Evolutionary conservation across 2,888 invertebrate genomes (phyloP).

Genomic region (Girardia tigrina): DNA sequence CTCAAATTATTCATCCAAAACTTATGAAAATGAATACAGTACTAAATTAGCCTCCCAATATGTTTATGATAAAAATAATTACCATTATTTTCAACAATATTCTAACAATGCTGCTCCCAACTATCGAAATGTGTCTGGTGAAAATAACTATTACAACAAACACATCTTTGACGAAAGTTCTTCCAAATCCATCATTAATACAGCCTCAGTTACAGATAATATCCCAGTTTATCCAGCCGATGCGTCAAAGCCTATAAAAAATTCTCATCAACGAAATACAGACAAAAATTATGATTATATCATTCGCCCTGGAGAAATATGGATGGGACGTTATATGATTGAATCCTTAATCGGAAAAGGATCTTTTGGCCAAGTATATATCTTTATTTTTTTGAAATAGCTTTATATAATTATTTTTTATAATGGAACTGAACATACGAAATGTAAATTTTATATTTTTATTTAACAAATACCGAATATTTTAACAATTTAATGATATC

Average conservation of each 20-base stretch:
- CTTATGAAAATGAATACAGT: slow-evolving; percentile 13
- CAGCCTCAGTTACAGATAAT: not conserved
- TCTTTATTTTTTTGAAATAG: not conserved
- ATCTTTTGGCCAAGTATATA: slow-evolving; percentile 60
- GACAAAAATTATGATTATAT: slow-evolving; percentile 33
- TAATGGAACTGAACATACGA: no score
- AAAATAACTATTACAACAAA: slow-evolving; percentile 25
- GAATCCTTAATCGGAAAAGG: slow-evolving; percentile 92
- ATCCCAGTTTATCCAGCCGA: not conserved
- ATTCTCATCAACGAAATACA: slow-evolving; percentile 24
- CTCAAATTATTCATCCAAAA: slow-evolving; percentile 15
- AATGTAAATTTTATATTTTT: no score
- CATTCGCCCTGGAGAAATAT: slow-evolving; percentile 73
- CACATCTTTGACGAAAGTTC: not conserved
- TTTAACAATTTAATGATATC: no score
- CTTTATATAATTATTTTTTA: not conserved
- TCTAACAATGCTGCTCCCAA: not conserved
- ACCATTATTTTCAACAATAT: slow-evolving; percentile 20
- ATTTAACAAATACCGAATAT: no score
- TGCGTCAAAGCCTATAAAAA: not conserved
- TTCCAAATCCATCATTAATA: not conserved
- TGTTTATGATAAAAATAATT: slow-evolving; percentile 6
- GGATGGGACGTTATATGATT: slow-evolving; percentile 96
- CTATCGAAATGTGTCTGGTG: not conserved
- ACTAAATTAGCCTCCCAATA: not conserved